Percentiles rank a stretch among this genome's conserved stretches.
phyloP scores from a whole-genome alignment of 1,140 invertebrate genomes.

The Mya arenaria region DNA sequence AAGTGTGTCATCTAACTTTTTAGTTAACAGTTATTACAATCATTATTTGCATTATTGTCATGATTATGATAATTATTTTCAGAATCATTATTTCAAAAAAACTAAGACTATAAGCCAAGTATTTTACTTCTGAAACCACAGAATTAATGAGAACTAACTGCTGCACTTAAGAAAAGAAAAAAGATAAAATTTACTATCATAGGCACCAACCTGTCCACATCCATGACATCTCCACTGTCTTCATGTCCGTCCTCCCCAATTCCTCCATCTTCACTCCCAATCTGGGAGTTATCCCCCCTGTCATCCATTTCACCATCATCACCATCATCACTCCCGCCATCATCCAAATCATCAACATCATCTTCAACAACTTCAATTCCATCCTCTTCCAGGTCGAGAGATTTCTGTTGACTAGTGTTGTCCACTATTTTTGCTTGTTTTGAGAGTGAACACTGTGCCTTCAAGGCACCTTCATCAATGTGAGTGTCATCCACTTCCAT shows the following conservation, averaged over 20 bases:
- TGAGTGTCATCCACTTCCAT: constrained; percentile 88
- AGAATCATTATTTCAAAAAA: no score
- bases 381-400: constrained; percentile 61
- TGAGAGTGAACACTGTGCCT: constrained; percentile 80
- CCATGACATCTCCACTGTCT: background rate
- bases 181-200: no score
- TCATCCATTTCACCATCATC: constrained; percentile 62
- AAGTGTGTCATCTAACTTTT: no score
- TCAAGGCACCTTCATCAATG: constrained; percentile 86
- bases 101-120: no score
- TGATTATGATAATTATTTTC: no score
- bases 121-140: no score
- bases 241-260: constrained; percentile 4
- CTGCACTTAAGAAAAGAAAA: no score
- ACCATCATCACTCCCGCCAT: constrained; percentile 66
- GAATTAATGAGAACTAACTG: no score
- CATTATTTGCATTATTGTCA: no score
- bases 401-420: constrained; percentile 68
- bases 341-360: constrained; percentile 72
- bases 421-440: constrained; percentile 70
- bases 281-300: constrained; percentile 26
- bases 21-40: no score
- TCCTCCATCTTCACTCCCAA: background rate
- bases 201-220: background rate
- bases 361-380: constrained; percentile 71